Conservation (phyloP, 1,140 invertebrate genomes). For the Scaptomyza montana region DNA sequence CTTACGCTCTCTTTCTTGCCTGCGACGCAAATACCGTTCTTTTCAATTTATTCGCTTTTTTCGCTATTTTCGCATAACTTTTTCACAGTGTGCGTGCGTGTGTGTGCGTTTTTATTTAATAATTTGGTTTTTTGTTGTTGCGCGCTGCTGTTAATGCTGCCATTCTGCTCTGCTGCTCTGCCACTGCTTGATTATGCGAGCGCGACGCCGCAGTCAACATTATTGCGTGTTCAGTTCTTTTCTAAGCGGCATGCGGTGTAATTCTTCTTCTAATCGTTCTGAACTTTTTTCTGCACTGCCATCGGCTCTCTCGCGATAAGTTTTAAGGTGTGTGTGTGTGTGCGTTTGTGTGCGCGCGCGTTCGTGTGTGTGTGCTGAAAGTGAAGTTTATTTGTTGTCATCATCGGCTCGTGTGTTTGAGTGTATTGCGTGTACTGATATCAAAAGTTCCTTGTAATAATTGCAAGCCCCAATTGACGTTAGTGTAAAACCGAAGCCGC, state of each 20-base stretch:
- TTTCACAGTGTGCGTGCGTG: constrained; percentile 55
- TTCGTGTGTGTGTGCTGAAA: constrained; percentile 25
- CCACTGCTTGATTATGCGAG: constrained; percentile 70
- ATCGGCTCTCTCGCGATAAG: constrained; percentile 11
- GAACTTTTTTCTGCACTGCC: constrained; percentile 67
- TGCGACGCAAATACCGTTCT: constrained; percentile 80
- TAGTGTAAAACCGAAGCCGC: constrained; percentile 22
- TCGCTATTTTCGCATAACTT: constrained; percentile 69
- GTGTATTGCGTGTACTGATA: neutral
- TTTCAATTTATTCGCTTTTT: constrained; percentile 47
- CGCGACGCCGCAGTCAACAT: constrained; percentile 51
- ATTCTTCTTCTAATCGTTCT: constrained; percentile 77
- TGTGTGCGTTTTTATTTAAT: constrained; percentile 72
- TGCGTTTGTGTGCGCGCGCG: neutral
- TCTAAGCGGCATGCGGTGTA: constrained; percentile 82
- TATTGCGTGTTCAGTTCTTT: constrained; percentile 80
- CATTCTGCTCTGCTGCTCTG: constrained; percentile 28
- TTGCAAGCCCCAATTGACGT: constrained; percentile 40
- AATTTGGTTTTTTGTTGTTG: constrained; percentile 45
- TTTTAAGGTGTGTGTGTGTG: constrained; percentile 7
- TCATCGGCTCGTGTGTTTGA: constrained; percentile 9
- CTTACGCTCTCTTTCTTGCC: constrained; percentile 51
- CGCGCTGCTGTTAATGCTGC: constrained; percentile 39
- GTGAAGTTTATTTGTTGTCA: constrained; percentile 45
- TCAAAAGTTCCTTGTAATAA: constrained; percentile 62